Evolutionary conservation across 2,113 vertebrate species (phyloP).

Genomic region (Guaruba guarouba): DNA sequence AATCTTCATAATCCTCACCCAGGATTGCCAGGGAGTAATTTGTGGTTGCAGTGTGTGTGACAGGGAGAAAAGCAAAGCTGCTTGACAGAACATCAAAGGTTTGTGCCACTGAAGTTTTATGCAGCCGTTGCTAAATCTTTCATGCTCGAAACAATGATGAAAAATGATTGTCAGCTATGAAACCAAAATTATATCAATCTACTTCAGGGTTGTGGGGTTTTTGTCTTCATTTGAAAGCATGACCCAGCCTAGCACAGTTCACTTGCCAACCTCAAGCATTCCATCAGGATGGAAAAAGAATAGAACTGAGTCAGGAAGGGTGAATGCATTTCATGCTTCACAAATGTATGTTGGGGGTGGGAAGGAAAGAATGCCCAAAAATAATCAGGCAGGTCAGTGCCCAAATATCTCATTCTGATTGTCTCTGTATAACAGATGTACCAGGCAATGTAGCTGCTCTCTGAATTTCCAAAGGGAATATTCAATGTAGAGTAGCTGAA

Average conservation of each 20-base stretch:
- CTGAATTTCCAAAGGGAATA: neutral
- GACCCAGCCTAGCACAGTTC: constrained; percentile 22
- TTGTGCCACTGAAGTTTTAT: constrained; percentile 31
- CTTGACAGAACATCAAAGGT: constrained; percentile 26
- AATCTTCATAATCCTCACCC: constrained; percentile 17
- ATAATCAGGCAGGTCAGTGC: neutral
- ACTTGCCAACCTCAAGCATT: neutral
- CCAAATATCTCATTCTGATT: neutral
- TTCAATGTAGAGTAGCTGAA: neutral
- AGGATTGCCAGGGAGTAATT: constrained; percentile 7
- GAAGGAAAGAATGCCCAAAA: neutral
- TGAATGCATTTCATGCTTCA: neutral
- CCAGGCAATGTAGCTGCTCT: neutral
- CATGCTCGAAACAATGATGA: constrained; percentile 45
- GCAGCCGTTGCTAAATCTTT: constrained; percentile 4
- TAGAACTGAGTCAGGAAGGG: neutral
- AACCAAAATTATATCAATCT: constrained; percentile 40
- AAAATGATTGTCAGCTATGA: constrained; percentile 40
- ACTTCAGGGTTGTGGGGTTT: neutral
- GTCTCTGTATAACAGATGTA: neutral
- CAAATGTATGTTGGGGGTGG: neutral
- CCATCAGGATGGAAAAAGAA: neutral
- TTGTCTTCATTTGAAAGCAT: constrained; percentile 38
- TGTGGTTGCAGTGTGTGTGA: neutral
- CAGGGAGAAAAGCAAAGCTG: neutral